Evolutionary conservation across 2,888 invertebrate species (phyloP).

Genomic region (Sepioteuthis lessoniana): DNA sequence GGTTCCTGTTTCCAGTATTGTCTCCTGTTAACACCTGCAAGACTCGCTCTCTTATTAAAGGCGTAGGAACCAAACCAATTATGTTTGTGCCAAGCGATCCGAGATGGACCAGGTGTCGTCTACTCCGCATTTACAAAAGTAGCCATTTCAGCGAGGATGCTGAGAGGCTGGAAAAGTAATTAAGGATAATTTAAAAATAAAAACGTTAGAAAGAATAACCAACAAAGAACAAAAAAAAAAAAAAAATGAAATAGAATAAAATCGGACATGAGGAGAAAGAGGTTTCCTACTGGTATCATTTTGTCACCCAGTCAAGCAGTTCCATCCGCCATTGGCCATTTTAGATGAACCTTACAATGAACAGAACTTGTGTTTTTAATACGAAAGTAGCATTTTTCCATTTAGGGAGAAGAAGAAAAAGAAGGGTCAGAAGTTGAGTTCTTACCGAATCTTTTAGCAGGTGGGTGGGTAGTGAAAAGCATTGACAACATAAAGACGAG

Average conservation of each 20-base stretch:
- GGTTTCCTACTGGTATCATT: background rate
- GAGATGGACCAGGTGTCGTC: slow-evolving; percentile 23
- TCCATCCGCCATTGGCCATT: background rate
- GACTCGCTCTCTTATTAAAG: slow-evolving; percentile 12
- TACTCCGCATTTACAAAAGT: background rate
- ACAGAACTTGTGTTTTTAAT: slow-evolving; percentile 21
- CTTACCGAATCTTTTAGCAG: background rate
- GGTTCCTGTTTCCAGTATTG: slow-evolving; percentile 23
- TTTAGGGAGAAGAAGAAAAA: background rate
- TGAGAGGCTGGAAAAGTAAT: slow-evolving; percentile 18
- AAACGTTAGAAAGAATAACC: background rate
- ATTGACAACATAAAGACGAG: background rate
- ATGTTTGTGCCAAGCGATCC: slow-evolving; percentile 33
- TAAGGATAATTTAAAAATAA: slow-evolving; percentile 12
- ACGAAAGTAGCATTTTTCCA: background rate
- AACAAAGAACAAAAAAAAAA: background rate
- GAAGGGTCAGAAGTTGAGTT: background rate
- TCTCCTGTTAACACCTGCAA: slow-evolving; percentile 14
- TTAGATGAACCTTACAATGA: slow-evolving; percentile 23
- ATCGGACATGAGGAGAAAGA: slow-evolving; percentile 9
- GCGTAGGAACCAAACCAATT: slow-evolving; percentile 21
- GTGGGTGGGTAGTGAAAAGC: background rate
- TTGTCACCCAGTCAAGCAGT: slow-evolving; percentile 25
- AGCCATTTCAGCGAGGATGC: slow-evolving; percentile 17
- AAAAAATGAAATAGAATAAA: background rate